A percentile compares a stretch with the other conserved stretches of the same genome.
These are phyloP conservation scores for Plagodis dolabraria DNA, from an alignment of 2,888 invertebrate genomes.

Conservation along the genomic window DNA sequence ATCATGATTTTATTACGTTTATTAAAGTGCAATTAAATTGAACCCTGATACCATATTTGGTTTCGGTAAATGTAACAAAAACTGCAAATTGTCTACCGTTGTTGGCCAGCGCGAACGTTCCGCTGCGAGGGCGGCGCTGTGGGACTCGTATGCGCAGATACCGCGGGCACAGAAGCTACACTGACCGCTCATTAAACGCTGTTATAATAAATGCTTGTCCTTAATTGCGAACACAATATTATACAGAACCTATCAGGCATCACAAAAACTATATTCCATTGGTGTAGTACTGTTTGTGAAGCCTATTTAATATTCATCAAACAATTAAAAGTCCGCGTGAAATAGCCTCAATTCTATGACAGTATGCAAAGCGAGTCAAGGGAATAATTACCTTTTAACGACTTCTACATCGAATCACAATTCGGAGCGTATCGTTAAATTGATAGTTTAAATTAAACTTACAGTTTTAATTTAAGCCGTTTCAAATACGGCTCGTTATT, in stretches of 20 bases:
- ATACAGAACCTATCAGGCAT: slow-evolving; percentile 48
- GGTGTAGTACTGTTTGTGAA: slow-evolving; percentile 57
- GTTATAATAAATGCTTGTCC: slow-evolving; percentile 58
- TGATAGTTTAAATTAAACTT: slow-evolving; percentile 48
- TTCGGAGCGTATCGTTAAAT: slow-evolving; percentile 50
- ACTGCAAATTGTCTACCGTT: slow-evolving; percentile 44
- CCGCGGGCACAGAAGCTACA: slow-evolving; percentile 29
- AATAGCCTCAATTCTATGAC: slow-evolving; percentile 59
- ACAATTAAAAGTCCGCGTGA: slow-evolving; percentile 64
- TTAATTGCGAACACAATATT: slow-evolving; percentile 65
- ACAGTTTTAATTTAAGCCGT: slow-evolving; percentile 42
- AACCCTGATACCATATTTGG: slow-evolving; percentile 67
- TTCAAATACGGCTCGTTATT: slow-evolving; percentile 50
- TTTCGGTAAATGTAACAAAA: slow-evolving; percentile 63
- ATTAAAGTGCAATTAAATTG: slow-evolving; percentile 76
- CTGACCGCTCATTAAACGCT: slow-evolving; percentile 56
- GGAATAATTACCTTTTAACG: slow-evolving; percentile 60
- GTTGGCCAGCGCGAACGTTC: slow-evolving; percentile 22
- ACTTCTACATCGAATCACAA: slow-evolving; percentile 56
- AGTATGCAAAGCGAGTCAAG: slow-evolving; percentile 57
- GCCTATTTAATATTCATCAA: slow-evolving; percentile 70
- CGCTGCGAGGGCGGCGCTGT: slow-evolving; percentile 10
- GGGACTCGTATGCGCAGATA: slow-evolving; percentile 21
- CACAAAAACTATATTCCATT: slow-evolving; percentile 57
- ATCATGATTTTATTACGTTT: slow-evolving; percentile 71